Percentiles rank a stretch among this genome's conserved stretches.
Conservation (phyloP, 92 coral and sea anemone species). For the Porites evermanni region DNA sequence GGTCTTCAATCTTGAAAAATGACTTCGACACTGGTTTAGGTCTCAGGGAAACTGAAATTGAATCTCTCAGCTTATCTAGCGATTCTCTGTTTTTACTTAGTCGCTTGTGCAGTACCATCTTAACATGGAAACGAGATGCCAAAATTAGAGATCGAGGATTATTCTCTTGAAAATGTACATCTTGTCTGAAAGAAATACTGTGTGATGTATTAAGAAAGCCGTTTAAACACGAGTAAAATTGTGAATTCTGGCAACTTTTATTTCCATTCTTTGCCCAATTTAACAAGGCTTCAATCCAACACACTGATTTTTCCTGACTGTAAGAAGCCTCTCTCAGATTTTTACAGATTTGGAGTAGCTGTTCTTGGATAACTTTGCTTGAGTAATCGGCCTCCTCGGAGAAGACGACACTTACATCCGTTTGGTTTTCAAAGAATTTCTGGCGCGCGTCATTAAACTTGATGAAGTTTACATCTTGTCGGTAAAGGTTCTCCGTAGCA, state of each 20-base stretch:
- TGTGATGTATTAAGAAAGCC: conserved; percentile 19
- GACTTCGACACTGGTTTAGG: conserved; percentile 1
- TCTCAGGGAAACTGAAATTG: background rate
- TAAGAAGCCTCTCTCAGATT: conserved; percentile 2
- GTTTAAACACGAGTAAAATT: conserved; percentile 27
- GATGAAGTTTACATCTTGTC: background rate
- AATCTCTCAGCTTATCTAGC: conserved; percentile 1
- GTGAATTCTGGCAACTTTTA: conserved; percentile 30
- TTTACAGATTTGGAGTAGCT: conserved; percentile 14
- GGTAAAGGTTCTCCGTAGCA: background rate
- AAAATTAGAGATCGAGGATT: background rate
- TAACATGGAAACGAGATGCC: conserved; percentile 59
- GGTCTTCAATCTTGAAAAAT: conserved; percentile 40
- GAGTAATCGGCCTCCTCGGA: conserved; percentile 31
- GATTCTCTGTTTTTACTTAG: background rate
- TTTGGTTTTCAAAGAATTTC: conserved; percentile 22
- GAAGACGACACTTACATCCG: conserved; percentile 46
- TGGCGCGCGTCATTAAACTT: background rate
- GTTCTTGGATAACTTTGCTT: background rate
- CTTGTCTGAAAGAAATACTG: conserved; percentile 23
- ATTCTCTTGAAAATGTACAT: conserved; percentile 9
- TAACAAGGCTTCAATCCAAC: conserved; percentile 57
- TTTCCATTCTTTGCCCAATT: conserved; percentile 45
- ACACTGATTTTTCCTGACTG: conserved; percentile 9
- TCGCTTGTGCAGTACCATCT: background rate